Base-by-base conservation (phyloP, 1,140 invertebrate species). In the Schlechtendalia chinensis region DNA sequence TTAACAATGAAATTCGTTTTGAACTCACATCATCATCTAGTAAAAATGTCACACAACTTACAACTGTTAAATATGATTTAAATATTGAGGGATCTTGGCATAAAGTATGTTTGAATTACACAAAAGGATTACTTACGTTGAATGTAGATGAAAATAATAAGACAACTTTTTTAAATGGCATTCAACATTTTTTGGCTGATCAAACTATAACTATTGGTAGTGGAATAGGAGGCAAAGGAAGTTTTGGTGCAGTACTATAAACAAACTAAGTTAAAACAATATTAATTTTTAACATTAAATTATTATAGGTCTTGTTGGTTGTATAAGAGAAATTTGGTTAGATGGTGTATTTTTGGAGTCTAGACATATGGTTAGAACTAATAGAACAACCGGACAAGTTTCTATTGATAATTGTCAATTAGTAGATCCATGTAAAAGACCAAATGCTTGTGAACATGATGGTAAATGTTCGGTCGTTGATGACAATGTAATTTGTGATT, bases 331-430 rank as follows among this genome's bases (percentile, higher is more conserved):
- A 83, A 92, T 97, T 58, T 89, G 90, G 84, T 91, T 97, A n/a
- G 94, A 96, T 84, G 91, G 89, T 10, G 86, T 89, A 24, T 84
- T 88, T 8, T 87, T 94, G 29, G 94, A 96, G 83, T 89, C 90
- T n/a, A 89, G 94, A 83, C 90, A 90, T 82, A 89, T 97, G 8
- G 90, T 96, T 22, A 92, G 93, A 83, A 93, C 93, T 5, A 90
- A 93, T 83, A 86, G 92, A 83, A 90, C 93, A 5, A 91, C 94
- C 6, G 94, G 94, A 14, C 58, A 79, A 80, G 92, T 97, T 1
- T 93, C 93, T 0, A 87, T 97, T 71, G 96, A 98, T 83, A 94
- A 96, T 83, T 97, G 95, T 85, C 90, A 93, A 82, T 93, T 97
- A 82, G 91, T 96, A 0, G 93, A 97, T 87, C 93, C 95, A 0